These are phyloP conservation scores for Ferdinandea cuprea DNA, from an alignment of 2,888 invertebrate species.

Conservation along the genomic window DNA sequence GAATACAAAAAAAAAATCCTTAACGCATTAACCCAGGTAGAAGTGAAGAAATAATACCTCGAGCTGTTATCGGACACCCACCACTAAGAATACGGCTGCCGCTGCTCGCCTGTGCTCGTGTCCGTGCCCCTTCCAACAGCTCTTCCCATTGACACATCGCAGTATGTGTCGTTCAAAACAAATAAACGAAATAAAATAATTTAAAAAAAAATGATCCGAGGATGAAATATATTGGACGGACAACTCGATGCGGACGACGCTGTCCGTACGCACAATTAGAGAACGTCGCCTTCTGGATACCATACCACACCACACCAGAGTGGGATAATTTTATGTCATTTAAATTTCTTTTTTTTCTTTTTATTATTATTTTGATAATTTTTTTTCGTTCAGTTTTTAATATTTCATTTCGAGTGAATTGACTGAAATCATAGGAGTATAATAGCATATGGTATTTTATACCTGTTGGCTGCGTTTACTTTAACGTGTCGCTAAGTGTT, in stretches of 20 bases:
- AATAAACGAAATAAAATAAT: constrained; percentile 69
- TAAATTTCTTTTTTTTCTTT: constrained; percentile 57
- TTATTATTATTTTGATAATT: constrained; percentile 9
- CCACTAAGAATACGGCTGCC: constrained; percentile 19
- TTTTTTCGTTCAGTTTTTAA: constrained; percentile 62
- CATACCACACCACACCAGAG: constrained; percentile 10
- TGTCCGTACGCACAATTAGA: constrained; percentile 46
- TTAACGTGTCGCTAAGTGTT: constrained; percentile 64
- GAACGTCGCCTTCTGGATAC: constrained; percentile 18
- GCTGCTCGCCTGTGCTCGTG: neutral
- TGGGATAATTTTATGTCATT: constrained; percentile 57
- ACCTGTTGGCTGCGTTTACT: constrained; percentile 53
- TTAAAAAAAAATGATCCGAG: constrained; percentile 49
- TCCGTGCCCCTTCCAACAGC: neutral
- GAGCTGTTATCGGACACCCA: constrained; percentile 67
- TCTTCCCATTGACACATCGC: neutral
- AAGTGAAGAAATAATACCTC: constrained; percentile 65
- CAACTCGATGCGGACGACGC: constrained; percentile 9
- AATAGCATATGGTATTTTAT: constrained; percentile 25
- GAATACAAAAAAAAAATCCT: constrained; percentile 24
- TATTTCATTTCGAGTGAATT: constrained; percentile 46
- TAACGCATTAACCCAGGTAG: constrained; percentile 72
- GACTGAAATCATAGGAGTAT: neutral
- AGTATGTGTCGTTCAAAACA: constrained; percentile 52
- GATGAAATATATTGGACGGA: constrained; percentile 57